phyloP scores from a whole-genome alignment of 2,113 vertebrate species.

The Pogona vitticeps region DNA sequence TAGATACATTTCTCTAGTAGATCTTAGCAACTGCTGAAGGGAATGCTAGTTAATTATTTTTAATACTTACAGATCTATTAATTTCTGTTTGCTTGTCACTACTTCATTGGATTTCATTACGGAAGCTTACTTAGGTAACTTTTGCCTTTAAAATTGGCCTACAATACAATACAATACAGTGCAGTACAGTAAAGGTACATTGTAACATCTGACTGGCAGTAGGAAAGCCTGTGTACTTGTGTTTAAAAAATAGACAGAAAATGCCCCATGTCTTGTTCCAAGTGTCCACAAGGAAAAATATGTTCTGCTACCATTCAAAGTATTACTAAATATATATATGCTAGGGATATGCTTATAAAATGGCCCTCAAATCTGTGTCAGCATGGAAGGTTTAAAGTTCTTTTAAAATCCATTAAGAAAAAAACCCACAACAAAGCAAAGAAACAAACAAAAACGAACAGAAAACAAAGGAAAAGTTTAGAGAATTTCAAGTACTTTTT shows the following conservation, averaged over 20 bases:
- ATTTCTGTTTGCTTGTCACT: neutral
- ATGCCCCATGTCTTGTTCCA: neutral
- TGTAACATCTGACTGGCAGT: neutral
- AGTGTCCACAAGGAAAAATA: neutral
- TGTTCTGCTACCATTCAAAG: neutral
- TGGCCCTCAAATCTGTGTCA: neutral
- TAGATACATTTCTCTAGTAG: neutral
- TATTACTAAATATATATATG: neutral
- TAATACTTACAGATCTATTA: neutral
- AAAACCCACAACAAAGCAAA: neutral
- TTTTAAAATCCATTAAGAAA: neutral
- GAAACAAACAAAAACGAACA: neutral
- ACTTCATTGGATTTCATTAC: neutral
- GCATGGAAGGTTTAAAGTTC: neutral
- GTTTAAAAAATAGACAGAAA: neutral
- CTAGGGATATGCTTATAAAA: neutral
- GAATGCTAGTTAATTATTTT: no score
- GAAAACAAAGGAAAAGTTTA: conserved; percentile 19
- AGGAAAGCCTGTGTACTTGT: neutral
- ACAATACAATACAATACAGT: neutral
- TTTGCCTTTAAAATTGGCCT: neutral
- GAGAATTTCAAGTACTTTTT: conserved; percentile 32
- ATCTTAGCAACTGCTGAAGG: neutral
- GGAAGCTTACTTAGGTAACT: neutral
- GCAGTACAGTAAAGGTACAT: neutral